Evolutionary conservation across 2,888 invertebrate species (phyloP).

Genomic region (Spilarctia lutea): DNA sequence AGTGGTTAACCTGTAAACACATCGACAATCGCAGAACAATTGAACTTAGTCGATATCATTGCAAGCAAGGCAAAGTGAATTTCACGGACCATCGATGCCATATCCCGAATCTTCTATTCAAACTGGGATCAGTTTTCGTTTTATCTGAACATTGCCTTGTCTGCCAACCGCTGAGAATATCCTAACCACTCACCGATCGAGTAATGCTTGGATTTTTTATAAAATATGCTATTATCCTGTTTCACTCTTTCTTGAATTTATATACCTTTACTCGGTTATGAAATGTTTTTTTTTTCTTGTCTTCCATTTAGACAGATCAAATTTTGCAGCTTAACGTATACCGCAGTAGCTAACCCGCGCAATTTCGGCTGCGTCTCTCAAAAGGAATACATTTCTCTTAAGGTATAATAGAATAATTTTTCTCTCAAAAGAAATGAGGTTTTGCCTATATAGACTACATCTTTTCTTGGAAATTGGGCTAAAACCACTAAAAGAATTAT

Average conservation of each 20-base stretch:
- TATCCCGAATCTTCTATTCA: slow-evolving; percentile 46
- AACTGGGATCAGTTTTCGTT: slow-evolving; percentile 67
- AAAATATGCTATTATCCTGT: slow-evolving; percentile 28
- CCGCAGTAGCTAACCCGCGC: too few relatives aligned
- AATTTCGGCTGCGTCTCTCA: too few relatives aligned
- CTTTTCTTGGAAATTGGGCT: too few relatives aligned
- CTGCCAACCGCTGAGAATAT: slow-evolving; percentile 52
- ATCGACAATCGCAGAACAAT: slow-evolving; percentile 14
- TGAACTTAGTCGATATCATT: slow-evolving; percentile 19
- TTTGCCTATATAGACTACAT: too few relatives aligned
- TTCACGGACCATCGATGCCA: slow-evolving; percentile 45
- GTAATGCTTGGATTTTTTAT: slow-evolving; percentile 41
- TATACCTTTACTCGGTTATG: background rate
- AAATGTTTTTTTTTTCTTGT: too few relatives aligned
- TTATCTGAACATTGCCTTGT: slow-evolving; percentile 74
- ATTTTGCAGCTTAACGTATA: too few relatives aligned
- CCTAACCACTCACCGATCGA: slow-evolving; percentile 30
- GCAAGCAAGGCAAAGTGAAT: slow-evolving; percentile 38
- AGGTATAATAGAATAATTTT: too few relatives aligned
- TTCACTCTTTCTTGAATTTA: background rate
- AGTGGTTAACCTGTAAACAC: slow-evolving; percentile 9
- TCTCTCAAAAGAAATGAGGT: too few relatives aligned
- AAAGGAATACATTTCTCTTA: too few relatives aligned
- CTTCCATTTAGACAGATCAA: too few relatives aligned
- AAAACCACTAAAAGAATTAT: too few relatives aligned